Percentiles rank a stretch among this genome's conserved stretches.
These are phyloP conservation scores for Neodiprion pinetum DNA, from an alignment of 1,140 invertebrate genomes.

Conservation along the genomic window DNA sequence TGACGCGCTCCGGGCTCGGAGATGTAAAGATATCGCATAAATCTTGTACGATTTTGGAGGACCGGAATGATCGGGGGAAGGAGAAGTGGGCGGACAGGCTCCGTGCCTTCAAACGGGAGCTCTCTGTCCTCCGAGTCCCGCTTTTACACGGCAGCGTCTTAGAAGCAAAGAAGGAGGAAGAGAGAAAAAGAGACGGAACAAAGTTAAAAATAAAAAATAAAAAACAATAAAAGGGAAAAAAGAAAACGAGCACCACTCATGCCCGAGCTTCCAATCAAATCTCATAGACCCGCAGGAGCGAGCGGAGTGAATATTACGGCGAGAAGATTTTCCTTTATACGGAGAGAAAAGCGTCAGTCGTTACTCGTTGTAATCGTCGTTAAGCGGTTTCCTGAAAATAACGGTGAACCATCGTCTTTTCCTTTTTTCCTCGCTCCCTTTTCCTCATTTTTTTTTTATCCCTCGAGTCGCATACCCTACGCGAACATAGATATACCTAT, in stretches of 20 bases:
- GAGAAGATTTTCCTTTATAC: constrained; percentile 7
- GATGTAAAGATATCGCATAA: no score
- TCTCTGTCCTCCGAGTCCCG: background rate
- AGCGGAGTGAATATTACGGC: background rate
- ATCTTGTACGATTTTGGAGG: no score
- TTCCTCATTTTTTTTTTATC: no score
- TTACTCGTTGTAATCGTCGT: background rate
- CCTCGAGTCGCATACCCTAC: background rate
- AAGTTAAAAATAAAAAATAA: no score
- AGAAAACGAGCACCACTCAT: background rate
- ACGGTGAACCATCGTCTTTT: background rate
- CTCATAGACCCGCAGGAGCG: background rate
- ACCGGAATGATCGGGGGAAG: background rate
- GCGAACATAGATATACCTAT: background rate
- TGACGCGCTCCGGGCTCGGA: no score
- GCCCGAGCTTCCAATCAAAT: background rate
- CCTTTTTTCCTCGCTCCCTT: background rate
- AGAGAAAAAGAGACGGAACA: background rate
- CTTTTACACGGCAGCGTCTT: background rate
- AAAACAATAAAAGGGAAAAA: no score
- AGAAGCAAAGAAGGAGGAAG: background rate
- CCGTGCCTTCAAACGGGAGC: background rate
- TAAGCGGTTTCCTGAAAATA: background rate
- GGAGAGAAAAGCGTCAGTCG: background rate
- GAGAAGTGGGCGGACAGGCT: constrained; percentile 1